Base-by-base conservation (phyloP, 2,113 vertebrate genomes). In the Callopanchax toddi region DNA sequence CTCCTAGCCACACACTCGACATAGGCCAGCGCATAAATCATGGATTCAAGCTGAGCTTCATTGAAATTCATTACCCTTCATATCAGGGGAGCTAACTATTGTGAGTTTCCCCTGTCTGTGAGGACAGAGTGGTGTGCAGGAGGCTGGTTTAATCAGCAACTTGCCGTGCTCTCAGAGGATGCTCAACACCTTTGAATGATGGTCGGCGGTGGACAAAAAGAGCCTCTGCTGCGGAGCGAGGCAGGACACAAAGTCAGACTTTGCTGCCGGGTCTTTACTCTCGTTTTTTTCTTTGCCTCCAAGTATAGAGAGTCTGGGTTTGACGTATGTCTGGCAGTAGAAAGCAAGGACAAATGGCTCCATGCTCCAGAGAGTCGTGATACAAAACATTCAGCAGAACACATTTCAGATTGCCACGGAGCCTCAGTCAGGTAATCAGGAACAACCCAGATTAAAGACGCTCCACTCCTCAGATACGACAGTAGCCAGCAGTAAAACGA, bases 51-150 rank as follows among this genome's bases (percentile, higher is more conserved):
- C 79, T 79, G 79, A 82, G 82, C 84, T 83, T 87, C 84, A 87
- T 90, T 88, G 87, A 87, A 90, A 89, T 90, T 86, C 87, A 90
- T 89, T 86, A 87, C 81, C 87, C 82, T 72, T 86, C 82, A 82
- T 87, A 85, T 87, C 81, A 71, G 69, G 81, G 86, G 78, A 82
- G 81, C 78, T 84, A 88, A 87, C 85, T 86, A 86, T 81, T 85
- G 84, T 82, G 57, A 73, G 78, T 60, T 74, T 83, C 79, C 77
- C 71, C 61, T 71, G 64, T 66, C 25, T 22, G 83, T 50, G 78
- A 85, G 80, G 80, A 85, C 69, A 57, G 68, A 74, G 78, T 39
- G 53, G 63, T 34, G 42, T 67, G 71, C 71, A 81, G 74, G 29
- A 46, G 82, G 82, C 80, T 77, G 74, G 75, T 90, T 89, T 90